Evolutionary conservation across 2,113 vertebrate species (phyloP).

Genomic region (Plotosus lineatus): DNA sequence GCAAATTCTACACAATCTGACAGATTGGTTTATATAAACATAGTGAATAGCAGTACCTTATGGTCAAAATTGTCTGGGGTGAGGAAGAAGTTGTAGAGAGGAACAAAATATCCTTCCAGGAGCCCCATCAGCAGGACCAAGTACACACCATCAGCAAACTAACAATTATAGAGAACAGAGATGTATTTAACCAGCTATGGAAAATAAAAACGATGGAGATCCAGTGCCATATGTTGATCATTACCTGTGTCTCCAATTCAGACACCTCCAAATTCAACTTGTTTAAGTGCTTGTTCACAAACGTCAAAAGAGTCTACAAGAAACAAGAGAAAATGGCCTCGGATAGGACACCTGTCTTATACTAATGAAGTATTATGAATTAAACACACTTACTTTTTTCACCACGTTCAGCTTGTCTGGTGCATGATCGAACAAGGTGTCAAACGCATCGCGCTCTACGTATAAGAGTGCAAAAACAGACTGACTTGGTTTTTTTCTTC

Average conservation of each 20-base stretch:
- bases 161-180: neutral
- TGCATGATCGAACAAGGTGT: conserved; percentile 87
- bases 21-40: neutral
- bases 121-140: conserved; percentile 87
- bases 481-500: neutral
- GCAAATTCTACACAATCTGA: neutral
- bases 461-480: neutral
- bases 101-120: conserved; percentile 86
- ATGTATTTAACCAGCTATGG: neutral
- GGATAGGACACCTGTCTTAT: neutral
- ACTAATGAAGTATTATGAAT: neutral
- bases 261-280: conserved; percentile 87
- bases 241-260: conserved; percentile 86
- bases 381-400: conserved; percentile 77
- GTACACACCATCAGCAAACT: conserved; percentile 90
- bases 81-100: conserved; percentile 86
- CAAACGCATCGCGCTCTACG: conserved; percentile 85
- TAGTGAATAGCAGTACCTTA: conserved; percentile 73
- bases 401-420: conserved; percentile 89
- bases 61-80: conserved; percentile 88
- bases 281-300: conserved; percentile 89
- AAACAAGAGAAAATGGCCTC: neutral
- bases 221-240: too few species aligned
- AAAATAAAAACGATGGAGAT: too few species aligned
- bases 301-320: conserved; percentile 85